Conservation (phyloP, 2,888 invertebrate genomes). For the Dorcus hopei region DNA sequence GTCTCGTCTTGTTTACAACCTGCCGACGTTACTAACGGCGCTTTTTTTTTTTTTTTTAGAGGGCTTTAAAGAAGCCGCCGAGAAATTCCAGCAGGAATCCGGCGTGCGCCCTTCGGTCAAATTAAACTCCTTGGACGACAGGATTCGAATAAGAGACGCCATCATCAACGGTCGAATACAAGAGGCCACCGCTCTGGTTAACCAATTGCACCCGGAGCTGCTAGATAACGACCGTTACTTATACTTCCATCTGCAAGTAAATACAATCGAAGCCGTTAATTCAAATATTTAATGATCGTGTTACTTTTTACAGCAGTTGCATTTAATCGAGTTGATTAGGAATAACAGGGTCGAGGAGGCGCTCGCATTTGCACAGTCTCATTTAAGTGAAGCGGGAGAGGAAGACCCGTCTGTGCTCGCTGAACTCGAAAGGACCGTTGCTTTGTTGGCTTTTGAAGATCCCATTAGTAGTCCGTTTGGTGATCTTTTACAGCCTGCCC, state of each 20-base stretch:
- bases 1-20: neutral
- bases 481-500: conserved; percentile 87
- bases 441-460: conserved; percentile 94
- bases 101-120: conserved; percentile 78
- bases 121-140: conserved; percentile 82
- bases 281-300: neutral
- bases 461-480: conserved; percentile 94
- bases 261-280: no score
- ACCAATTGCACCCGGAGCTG: conserved; percentile 90
- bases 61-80: conserved; percentile 94
- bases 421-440: conserved; percentile 91
- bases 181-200: conserved; percentile 90
- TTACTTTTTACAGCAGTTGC: conserved; percentile 68
- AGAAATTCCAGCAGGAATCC: conserved; percentile 94
- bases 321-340: conserved; percentile 83
- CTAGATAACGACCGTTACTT: conserved; percentile 93
- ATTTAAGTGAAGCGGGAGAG: conserved; percentile 86
- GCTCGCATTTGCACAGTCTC: conserved; percentile 83
- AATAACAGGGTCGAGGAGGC: conserved; percentile 84
- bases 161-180: conserved; percentile 90
- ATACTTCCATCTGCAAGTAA: conserved; percentile 89
- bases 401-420: conserved; percentile 67
- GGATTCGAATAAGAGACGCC: conserved; percentile 89
- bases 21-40: neutral
- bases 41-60: conserved; percentile 52